Base-by-base conservation (phyloP, 2,888 invertebrate genomes). In the Melanostoma scalare region DNA sequence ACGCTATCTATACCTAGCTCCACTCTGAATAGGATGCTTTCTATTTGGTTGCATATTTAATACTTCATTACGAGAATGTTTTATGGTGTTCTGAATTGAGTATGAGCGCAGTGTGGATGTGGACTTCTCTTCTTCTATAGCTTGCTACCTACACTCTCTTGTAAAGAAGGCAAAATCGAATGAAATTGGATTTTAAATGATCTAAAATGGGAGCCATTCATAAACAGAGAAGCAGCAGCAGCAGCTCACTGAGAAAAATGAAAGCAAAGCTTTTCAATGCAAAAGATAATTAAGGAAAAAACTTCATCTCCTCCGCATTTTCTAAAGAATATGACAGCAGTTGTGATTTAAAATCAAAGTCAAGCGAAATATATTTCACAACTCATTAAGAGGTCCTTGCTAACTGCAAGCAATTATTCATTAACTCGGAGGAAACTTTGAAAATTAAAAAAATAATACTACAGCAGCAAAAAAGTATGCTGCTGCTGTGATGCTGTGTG, bases 351-450 rank as follows among this genome's bases (percentile, higher is more conserved):
- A 84, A 84, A 78, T 84, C 79, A 84, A 84, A 84, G 84, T 84
- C 84, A 79, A 79, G 84, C 78, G 71, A 84, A 84, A 79, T 84
- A 79, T 84, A 84, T 84, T 79, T 84, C 79, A 75, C 79, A 84
- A 84, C 84, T 84, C 84, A 84, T 84, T 84, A 84, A 84, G 84
- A 75, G 84, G 79, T 84, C 84, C 79, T 74, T 75, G 88, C 89
- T 89, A 89, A 89, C 88, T 89, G 89, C 88, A 86, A 89, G 89
- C 88, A 89, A 89, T 89, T 89, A 89, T 89, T 89, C 89, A 89
- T 89, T 89, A 89, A 89, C 89, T 89, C 74, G 53, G 67, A 79
- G 84, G 74, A 79, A 84, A 84, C 84, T 84, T 84, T 84, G 68
- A 71, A 74, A 79, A 81, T 61, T 61, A 73, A 65, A 63, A 55